These are phyloP conservation scores for Sarcophaga peregrina DNA, from an alignment of 1,140 invertebrate genomes.

Conservation along the genomic window DNA sequence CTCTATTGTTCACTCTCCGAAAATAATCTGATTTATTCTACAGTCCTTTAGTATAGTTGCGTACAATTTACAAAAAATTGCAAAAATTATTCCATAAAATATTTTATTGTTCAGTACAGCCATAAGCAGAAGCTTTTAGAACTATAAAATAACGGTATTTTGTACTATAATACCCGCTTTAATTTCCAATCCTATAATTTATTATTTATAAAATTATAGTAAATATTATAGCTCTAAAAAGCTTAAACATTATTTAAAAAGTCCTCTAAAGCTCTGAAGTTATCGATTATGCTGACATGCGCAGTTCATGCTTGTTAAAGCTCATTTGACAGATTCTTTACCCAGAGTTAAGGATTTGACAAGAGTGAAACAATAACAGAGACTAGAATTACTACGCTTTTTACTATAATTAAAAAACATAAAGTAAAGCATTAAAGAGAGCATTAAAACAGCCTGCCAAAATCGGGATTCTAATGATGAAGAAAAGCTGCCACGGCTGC, in stretches of 20 bases:
- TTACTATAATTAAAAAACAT: constrained; percentile 9
- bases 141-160: background rate
- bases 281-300: background rate
- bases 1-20: too few species aligned
- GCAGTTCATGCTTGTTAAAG: background rate
- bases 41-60: too few species aligned
- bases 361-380: constrained; percentile 14
- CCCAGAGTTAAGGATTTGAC: background rate
- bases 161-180: background rate
- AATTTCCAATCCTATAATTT: background rate
- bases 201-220: background rate
- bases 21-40: too few species aligned
- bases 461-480: background rate
- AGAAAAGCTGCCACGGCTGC: background rate
- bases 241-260: background rate
- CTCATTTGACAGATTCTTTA: background rate
- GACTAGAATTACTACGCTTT: constrained; percentile 16
- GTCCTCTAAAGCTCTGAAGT: background rate
- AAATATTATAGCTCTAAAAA: background rate
- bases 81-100: too few species aligned
- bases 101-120: too few species aligned
- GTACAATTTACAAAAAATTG: too few species aligned
- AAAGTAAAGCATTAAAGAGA: background rate
- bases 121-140: background rate
- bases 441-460: background rate